phyloP scores from a whole-genome alignment of 2,888 invertebrate genomes.

The Choristoneura rosaceana region DNA sequence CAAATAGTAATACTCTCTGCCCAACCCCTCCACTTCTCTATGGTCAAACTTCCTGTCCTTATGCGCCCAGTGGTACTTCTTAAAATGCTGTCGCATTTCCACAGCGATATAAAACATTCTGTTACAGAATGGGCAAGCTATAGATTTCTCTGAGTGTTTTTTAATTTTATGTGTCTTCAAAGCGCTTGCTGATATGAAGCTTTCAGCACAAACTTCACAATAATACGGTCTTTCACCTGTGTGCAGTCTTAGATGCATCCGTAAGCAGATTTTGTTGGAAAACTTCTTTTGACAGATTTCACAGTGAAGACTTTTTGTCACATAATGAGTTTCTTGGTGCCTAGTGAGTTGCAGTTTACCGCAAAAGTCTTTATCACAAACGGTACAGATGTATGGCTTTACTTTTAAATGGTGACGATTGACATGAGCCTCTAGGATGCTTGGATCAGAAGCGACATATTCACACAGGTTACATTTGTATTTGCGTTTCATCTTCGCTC shows the following conservation, averaged over 20 bases:
- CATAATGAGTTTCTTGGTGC: constrained; percentile 38
- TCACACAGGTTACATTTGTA: constrained; percentile 51
- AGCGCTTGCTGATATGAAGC: constrained; percentile 60
- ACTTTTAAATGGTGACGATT: constrained; percentile 58
- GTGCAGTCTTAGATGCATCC: constrained; percentile 60
- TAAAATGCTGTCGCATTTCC: constrained; percentile 63
- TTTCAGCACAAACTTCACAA: constrained; percentile 59
- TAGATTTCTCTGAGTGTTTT: constrained; percentile 56
- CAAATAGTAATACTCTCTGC: constrained; percentile 52
- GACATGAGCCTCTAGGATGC: constrained; percentile 55
- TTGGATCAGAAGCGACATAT: constrained; percentile 45
- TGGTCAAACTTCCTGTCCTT: constrained; percentile 57
- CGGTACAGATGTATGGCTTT: constrained; percentile 54
- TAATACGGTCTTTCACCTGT: constrained; percentile 60
- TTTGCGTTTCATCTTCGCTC: constrained; percentile 33
- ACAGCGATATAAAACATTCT: constrained; percentile 57
- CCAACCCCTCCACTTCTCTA: constrained; percentile 51
- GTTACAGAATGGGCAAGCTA: constrained; percentile 58
- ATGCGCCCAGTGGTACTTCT: constrained; percentile 60
- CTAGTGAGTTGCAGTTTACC: constrained; percentile 31
- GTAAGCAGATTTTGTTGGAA: constrained; percentile 46
- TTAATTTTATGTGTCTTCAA: constrained; percentile 62
- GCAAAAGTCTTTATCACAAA: constrained; percentile 56
- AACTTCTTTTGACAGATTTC: constrained; percentile 36
- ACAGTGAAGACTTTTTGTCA: constrained; percentile 22